Evolutionary conservation across 2,113 vertebrate genomes (phyloP), one percentile per base, ranked within the genome.

Genomic region (Colius striatus): DNA sequence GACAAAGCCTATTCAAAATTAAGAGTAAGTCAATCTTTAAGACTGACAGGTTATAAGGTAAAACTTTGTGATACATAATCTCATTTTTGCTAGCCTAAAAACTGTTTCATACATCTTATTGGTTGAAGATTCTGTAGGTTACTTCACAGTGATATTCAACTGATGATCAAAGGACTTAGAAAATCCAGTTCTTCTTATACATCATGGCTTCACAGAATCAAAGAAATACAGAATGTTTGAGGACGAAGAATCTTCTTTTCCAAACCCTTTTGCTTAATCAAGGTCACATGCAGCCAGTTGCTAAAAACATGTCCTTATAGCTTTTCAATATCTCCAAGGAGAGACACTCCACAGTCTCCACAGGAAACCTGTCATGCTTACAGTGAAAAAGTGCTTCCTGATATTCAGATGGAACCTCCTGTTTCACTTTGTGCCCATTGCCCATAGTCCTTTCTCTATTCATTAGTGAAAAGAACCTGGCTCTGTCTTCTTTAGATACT

Each of bases 181-280:
- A 87, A 87, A 41, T 32, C 25, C 23, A 23, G 19, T 50, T 67
- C 26, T 57, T 67, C 32, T 57, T 48, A 51, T 43, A 51, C 12
- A 29, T 47, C 36, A 53, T 12, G 15, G 25, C 9, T 36, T 66
- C 74, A 61, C 27, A 32, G 26, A 55, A 3, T 34, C 43, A 29
- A 43, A 61, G 22, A n/a, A 32, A 30, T 19, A 22, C 18, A 51
- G 30, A 54, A 67, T 30, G 10, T 7, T 25, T 68, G 23, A 68
- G 16, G 55, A 57, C 62, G 43, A 16, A 68, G 22, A 75, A 11
- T 27, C 10, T 63, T 65, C 6, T 13, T 9, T 18, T n/a, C 18
- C n/a, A 80, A 25, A 41, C 1, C 0, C 26, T 5, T 2, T 48
- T 54, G n/a, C n/a, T 76, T 53, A 71, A 0, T 29, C 38, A 65